phyloP scores from a whole-genome alignment of 2,888 invertebrate genomes.

The Cremastinae sp. region DNA sequence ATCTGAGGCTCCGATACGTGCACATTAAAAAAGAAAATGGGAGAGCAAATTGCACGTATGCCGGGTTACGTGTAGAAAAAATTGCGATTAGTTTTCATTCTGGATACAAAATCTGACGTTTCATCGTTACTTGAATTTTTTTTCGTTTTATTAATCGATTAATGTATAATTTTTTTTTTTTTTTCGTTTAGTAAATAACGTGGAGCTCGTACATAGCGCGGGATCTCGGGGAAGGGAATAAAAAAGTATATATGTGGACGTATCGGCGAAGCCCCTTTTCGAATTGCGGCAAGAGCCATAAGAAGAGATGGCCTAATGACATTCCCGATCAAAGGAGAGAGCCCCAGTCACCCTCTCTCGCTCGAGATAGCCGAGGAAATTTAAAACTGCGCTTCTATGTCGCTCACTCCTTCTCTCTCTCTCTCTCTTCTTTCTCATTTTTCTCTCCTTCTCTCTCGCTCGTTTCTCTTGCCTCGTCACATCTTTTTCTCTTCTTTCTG shows the following conservation, averaged over 20 bases:
- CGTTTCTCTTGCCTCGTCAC: conserved; percentile 23
- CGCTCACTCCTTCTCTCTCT: conserved; percentile 62
- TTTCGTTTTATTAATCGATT: background rate
- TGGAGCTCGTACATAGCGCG: too few relatives aligned
- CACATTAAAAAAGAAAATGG: background rate
- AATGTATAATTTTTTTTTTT: too few relatives aligned
- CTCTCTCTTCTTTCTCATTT: conserved; percentile 22
- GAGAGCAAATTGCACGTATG: background rate
- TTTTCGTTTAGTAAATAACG: background rate
- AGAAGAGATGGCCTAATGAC: conserved; percentile 73
- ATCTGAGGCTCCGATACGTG: conserved; percentile 14
- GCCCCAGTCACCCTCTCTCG: conserved; percentile 69
- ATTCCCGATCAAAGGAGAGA: conserved; percentile 73
- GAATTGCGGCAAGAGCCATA: conserved; percentile 63
- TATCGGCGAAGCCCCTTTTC: conserved; percentile 38
- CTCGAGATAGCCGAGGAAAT: conserved; percentile 72
- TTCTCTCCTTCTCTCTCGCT: conserved; percentile 18
- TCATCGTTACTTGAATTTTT: conserved; percentile 5
- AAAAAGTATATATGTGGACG: conserved; percentile 16
- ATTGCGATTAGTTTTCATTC: conserved; percentile 29
- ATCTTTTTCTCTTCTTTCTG: conserved; percentile 37
- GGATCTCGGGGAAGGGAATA: too few relatives aligned
- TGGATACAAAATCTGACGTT: conserved; percentile 14
- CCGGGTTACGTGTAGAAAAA: background rate
- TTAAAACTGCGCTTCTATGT: conserved; percentile 72